These are phyloP conservation scores for Erebia ligea DNA, from an alignment of 2,888 invertebrate genomes.

Conservation along the genomic window DNA sequence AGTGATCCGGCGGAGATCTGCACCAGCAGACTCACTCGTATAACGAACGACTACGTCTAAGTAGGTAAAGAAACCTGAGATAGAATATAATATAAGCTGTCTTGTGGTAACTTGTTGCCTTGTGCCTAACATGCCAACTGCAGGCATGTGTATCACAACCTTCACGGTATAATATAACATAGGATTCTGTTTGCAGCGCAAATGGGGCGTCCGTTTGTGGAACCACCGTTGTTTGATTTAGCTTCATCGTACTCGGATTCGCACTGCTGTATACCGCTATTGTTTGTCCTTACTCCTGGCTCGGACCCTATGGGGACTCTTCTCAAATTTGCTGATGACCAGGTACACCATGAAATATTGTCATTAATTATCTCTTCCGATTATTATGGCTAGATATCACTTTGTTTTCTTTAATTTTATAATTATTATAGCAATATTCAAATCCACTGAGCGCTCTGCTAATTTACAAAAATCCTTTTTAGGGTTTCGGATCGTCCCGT, in stretches of 20 bases:
- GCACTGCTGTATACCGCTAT: slow-evolving; percentile 92
- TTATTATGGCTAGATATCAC: no score
- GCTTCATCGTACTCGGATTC: slow-evolving; percentile 93
- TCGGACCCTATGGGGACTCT: slow-evolving; percentile 96
- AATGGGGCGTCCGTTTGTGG: slow-evolving; percentile 91
- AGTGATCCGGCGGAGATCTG: no score
- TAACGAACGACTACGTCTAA: no score
- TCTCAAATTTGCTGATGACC: slow-evolving; percentile 96
- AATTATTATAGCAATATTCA: no score
- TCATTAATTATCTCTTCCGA: neutral
- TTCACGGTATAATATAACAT: neutral
- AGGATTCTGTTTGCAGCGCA: slow-evolving; percentile 69
- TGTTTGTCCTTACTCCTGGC: slow-evolving; percentile 96
- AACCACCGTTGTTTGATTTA: slow-evolving; percentile 95
- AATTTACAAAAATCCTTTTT: slow-evolving; percentile 21
- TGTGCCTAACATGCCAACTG: neutral
- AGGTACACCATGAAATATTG: slow-evolving; percentile 62
- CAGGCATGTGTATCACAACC: neutral
- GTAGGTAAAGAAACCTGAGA: no score
- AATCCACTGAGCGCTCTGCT: no score
- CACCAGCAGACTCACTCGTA: no score
- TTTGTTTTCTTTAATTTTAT: no score
- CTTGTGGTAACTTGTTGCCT: neutral
- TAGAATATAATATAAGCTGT: neutral
- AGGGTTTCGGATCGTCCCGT: slow-evolving; percentile 89